These are phyloP conservation scores for Fissipunctia ypsillon DNA, from an alignment of 2,888 invertebrate genomes.

Conservation along the genomic window DNA sequence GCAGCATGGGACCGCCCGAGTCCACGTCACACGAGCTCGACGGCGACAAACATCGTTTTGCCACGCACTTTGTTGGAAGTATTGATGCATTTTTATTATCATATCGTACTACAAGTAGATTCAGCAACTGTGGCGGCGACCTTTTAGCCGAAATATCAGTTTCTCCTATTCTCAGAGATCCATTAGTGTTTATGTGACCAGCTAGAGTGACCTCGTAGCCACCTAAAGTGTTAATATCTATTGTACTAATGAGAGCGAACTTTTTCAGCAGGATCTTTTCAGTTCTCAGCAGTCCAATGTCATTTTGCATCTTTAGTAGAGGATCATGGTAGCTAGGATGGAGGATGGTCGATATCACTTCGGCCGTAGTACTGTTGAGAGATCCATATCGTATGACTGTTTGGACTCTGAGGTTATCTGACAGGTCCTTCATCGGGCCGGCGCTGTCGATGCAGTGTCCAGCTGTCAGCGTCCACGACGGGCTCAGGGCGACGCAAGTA, in stretches of 20 bases:
- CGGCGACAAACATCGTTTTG: conserved; percentile 19
- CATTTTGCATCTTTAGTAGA: conserved; percentile 23
- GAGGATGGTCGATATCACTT: conserved; percentile 29
- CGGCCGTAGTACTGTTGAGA: conserved; percentile 2
- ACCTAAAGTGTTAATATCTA: conserved; percentile 40
- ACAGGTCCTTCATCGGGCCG: conserved; percentile 36
- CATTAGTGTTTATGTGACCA: conserved; percentile 13
- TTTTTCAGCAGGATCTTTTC: conserved; percentile 13
- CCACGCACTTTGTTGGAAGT: conserved; percentile 23
- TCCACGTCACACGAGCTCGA: conserved; percentile 13
- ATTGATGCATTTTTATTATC: conserved; percentile 15
- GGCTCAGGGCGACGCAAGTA: conserved; percentile 29
- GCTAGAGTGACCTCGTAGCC: conserved; percentile 22
- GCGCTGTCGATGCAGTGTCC: conserved; percentile 45
- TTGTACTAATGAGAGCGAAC: conserved; percentile 33
- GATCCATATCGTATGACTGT: conserved; percentile 45
- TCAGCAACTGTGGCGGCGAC: conserved; percentile 17
- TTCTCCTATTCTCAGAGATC: not conserved
- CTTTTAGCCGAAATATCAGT: not conserved
- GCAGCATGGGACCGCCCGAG: conserved; percentile 53
- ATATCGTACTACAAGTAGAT: conserved; percentile 30
- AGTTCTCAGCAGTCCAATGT: conserved; percentile 52
- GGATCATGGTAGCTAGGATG: conserved; percentile 42
- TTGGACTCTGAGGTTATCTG: conserved; percentile 28
- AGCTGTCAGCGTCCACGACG: conserved; percentile 45